Base-by-base conservation (phyloP, 92 coral and sea anemone species). In the Parazoanthus atlanticus region DNA sequence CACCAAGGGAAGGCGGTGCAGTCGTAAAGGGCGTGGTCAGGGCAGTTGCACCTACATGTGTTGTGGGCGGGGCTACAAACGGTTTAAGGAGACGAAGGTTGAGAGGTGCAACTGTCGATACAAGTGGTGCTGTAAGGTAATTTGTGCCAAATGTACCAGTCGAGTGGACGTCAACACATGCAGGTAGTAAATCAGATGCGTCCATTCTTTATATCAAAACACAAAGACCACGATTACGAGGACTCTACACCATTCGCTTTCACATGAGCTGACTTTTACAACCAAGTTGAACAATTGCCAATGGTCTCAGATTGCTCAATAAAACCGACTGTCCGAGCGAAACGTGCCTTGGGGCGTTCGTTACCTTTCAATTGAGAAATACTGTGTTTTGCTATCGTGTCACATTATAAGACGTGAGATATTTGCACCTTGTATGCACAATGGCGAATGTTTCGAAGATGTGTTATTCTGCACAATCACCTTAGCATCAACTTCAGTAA, bases 11-110 rank as follows among this genome's bases (percentile, higher is more conserved):
- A 89, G 98, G 74, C 86, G 81, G 79, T 95, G 98, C 85, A 87
- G 89, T 77, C 93, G 91, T 19, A 82, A 84, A 86, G 91, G 81
- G 26, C 79, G 84, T 25, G 92, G 93, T 13, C 91, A 93, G 61
- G 98, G 96, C 21, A 89, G 96, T 70, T 96, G 98, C 66, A 54
- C 79, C n/a, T 89, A 96, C 85, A 81, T 96, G 90, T 96, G 98
- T 81, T 96, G 98, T 47, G 95, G 95, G n/a, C 94, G 98, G 25
- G 94, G 96, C n/a, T 76, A 58, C 61, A 79, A 46, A 31, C 91
- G 88, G 32, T 38, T 74, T 32, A 66, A 43, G 71, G 88, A 84
- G 33, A 77, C 30, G 12, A 87, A 87, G 52, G 89, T 46, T 31
- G 90, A 91, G 80, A 85, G 93, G 25, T 95, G 98, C 77, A 71